Evolutionary conservation across 2,888 invertebrate genomes (phyloP).

Genomic region (Yponomeuta cagnagella): DNA sequence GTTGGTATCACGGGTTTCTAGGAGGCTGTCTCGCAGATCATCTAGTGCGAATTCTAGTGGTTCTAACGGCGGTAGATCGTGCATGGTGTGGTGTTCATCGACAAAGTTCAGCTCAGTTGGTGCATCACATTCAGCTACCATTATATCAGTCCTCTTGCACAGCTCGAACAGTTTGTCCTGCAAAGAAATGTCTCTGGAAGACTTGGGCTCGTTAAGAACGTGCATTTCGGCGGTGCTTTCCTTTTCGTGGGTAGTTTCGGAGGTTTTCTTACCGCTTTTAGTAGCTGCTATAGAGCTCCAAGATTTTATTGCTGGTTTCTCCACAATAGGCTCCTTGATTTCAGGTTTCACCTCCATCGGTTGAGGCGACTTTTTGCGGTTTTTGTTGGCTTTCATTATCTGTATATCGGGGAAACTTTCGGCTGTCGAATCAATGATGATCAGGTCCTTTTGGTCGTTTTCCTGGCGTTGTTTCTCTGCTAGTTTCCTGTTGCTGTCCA

Average conservation of each 20-base stretch:
- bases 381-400: constrained; percentile 55
- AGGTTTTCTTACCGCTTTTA: constrained; percentile 34
- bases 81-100: constrained; percentile 62
- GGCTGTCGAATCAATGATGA: constrained; percentile 61
- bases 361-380: constrained; percentile 54
- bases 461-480: constrained; percentile 37
- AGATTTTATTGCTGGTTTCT: constrained; percentile 55
- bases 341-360: constrained; percentile 31
- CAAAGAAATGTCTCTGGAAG: constrained; percentile 42
- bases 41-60: constrained; percentile 60
- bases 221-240: constrained; percentile 21
- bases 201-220: constrained; percentile 31
- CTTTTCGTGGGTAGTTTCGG: constrained; percentile 23
- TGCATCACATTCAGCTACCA: constrained; percentile 66
- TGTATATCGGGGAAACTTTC: constrained; percentile 68
- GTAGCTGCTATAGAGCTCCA: constrained; percentile 73
- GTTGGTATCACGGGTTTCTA: constrained; percentile 50
- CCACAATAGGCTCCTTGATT: constrained; percentile 32
- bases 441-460: constrained; percentile 54
- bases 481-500: constrained; percentile 46
- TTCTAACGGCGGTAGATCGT: constrained; percentile 57
- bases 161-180: constrained; percentile 62
- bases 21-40: constrained; percentile 63
- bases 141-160: constrained; percentile 65
- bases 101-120: constrained; percentile 63